phyloP scores from a whole-genome alignment of 2,888 invertebrate species.

The Gerosis bhagava region DNA sequence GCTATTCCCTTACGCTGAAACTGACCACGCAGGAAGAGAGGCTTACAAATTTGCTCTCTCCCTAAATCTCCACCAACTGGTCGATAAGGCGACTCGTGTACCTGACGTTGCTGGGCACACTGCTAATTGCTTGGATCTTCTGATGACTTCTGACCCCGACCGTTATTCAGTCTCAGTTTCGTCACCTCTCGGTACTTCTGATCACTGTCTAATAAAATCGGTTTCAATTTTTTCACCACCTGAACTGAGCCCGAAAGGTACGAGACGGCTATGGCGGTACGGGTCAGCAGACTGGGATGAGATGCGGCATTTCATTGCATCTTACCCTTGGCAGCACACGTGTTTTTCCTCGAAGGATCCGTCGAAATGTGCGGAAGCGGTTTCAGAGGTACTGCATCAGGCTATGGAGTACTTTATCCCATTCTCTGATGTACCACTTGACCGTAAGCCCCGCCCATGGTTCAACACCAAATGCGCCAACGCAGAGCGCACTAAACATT shows the following conservation, averaged over 20 bases:
- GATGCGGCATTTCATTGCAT: slow-evolving; percentile 32
- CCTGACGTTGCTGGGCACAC: no score
- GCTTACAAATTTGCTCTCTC: slow-evolving; percentile 14
- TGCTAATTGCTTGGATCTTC: slow-evolving; percentile 31
- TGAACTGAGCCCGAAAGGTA: no score
- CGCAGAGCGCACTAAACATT: slow-evolving; percentile 16
- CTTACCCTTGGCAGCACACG: slow-evolving; percentile 25
- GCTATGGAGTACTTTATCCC: slow-evolving; percentile 26
- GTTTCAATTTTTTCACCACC: no score
- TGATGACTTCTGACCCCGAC: slow-evolving; percentile 32
- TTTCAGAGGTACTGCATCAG: slow-evolving; percentile 20
- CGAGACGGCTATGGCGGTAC: slow-evolving; percentile 26
- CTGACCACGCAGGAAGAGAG: no score
- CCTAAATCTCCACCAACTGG: slow-evolving; percentile 17
- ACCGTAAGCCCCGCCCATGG: no score
- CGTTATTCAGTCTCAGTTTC: slow-evolving; percentile 23
- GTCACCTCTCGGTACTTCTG: slow-evolving; percentile 26
- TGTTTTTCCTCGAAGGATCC: slow-evolving; percentile 24
- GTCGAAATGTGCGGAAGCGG: slow-evolving; percentile 7
- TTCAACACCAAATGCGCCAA: neutral
- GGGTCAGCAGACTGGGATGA: slow-evolving; percentile 29
- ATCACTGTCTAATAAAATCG: slow-evolving; percentile 8
- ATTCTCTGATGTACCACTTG: slow-evolving; percentile 12
- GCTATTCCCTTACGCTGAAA: slow-evolving; percentile 24
- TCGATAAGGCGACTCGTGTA: slow-evolving; percentile 1